Conservation (phyloP, 1,140 invertebrate genomes). For the Bombus vancouverensis region DNA sequence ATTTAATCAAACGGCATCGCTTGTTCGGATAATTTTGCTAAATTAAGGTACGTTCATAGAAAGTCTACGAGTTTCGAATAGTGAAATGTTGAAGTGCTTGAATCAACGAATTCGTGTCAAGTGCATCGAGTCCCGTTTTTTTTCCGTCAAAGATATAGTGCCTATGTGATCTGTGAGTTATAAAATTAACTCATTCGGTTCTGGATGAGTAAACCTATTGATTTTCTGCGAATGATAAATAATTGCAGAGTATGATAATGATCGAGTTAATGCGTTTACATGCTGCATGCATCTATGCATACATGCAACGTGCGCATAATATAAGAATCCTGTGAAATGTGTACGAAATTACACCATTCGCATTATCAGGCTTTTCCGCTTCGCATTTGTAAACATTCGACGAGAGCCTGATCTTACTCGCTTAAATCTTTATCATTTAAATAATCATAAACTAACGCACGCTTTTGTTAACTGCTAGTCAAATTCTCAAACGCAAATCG, state of each 20-base stretch:
- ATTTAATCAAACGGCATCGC: not conserved
- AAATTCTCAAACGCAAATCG: not conserved
- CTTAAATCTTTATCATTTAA: not conserved
- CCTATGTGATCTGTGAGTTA: not conserved
- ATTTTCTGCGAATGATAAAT: not conserved
- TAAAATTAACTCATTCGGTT: not conserved
- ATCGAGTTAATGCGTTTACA: not conserved
- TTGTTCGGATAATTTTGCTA: not conserved
- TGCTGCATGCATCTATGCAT: not conserved
- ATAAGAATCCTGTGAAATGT: conserved; percentile 73
- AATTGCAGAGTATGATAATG: not conserved
- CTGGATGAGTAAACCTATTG: not conserved
- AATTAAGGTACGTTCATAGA: not conserved
- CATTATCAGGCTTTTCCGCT: conserved; percentile 76
- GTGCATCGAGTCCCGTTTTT: not conserved
- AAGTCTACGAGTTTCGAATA: too few relatives aligned
- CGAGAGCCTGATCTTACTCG: conserved; percentile 37
- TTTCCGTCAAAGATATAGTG: not conserved
- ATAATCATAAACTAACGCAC: not conserved
- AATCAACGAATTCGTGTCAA: not conserved
- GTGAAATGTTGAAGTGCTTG: not conserved
- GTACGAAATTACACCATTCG: conserved; percentile 64
- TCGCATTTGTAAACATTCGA: conserved; percentile 79
- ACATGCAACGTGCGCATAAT: not conserved
- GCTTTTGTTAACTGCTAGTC: not conserved